Conservation (phyloP, 2,888 invertebrate species). For the Tinea pellionella region DNA sequence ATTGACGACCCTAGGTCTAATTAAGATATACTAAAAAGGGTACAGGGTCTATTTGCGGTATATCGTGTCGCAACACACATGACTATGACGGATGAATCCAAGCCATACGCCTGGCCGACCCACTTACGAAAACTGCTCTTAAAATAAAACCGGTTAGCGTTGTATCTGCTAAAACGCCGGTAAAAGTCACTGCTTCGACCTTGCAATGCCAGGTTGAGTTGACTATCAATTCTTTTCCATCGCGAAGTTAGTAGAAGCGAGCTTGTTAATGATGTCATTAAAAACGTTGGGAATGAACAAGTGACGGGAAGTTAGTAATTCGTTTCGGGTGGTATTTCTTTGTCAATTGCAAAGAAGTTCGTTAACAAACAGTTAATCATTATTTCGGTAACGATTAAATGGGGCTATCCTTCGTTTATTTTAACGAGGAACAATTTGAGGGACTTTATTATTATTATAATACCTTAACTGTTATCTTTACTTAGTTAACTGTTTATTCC, state of each 20-base stretch:
- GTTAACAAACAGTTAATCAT: too few species aligned
- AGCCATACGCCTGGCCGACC: constrained; percentile 23
- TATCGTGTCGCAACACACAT: constrained; percentile 29
- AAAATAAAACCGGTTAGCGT: constrained; percentile 6
- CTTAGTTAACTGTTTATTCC: too few species aligned
- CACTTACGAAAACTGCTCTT: constrained; percentile 17
- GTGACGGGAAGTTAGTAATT: neutral
- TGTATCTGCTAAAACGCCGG: constrained; percentile 4
- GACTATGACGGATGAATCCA: constrained; percentile 32
- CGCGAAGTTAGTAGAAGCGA: too few species aligned
- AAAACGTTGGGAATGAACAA: constrained; percentile 3
- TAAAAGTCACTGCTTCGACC: constrained; percentile 13
- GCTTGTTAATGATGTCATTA: neutral
- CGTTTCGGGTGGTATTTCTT: neutral
- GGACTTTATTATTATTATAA: too few species aligned
- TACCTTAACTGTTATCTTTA: too few species aligned
- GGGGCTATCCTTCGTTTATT: too few species aligned
- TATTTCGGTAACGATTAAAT: too few species aligned
- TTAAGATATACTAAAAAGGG: too few species aligned
- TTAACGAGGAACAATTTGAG: too few species aligned
- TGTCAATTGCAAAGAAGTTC: too few species aligned
- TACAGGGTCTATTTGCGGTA: neutral
- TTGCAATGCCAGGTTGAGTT: constrained; percentile 6
- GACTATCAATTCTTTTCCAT: neutral
- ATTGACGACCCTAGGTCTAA: too few species aligned